Evolutionary conservation across 2,113 vertebrate genomes (phyloP).

Genomic region (Tylochromis polylepis): DNA sequence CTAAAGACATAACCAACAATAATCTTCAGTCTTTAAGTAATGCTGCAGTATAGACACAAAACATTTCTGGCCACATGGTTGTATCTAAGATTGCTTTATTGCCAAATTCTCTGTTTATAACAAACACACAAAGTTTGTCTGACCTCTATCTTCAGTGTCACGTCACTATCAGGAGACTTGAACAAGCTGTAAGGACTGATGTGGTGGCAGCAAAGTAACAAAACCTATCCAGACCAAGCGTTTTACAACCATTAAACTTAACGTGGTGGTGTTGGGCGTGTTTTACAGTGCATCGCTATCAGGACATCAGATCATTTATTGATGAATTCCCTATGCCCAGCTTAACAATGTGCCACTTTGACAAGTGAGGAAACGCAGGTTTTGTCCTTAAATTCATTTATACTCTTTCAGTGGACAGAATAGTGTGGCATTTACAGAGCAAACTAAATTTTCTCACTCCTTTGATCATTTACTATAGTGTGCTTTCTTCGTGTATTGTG

Average conservation of each 20-base stretch:
- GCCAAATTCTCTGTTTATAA: neutral
- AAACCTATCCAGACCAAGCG: neutral
- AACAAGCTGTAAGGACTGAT: neutral
- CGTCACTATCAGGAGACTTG: neutral
- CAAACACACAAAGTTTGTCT: neutral
- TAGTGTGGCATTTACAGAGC: neutral
- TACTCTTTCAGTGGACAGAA: slow-evolving; percentile 1
- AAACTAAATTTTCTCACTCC: neutral
- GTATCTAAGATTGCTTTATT: neutral
- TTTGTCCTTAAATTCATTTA: slow-evolving; percentile 3
- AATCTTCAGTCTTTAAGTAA: neutral
- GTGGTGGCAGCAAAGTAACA: neutral
- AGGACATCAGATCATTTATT: neutral
- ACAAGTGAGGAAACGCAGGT: neutral
- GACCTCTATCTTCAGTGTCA: neutral
- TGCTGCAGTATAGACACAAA: neutral
- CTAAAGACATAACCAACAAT: neutral
- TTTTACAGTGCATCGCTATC: neutral
- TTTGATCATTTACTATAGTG: slow-evolving; percentile 7
- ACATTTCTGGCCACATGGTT: neutral
- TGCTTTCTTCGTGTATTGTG: neutral
- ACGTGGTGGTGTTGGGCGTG: neutral
- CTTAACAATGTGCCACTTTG: neutral
- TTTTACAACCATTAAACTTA: neutral
- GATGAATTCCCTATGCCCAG: neutral